Evolutionary conservation across 2,797 vertebrate species (phyloP), one percentile per base, ranked within the genome.

Genomic region (Schizopygopsis pylzovi): DNA sequence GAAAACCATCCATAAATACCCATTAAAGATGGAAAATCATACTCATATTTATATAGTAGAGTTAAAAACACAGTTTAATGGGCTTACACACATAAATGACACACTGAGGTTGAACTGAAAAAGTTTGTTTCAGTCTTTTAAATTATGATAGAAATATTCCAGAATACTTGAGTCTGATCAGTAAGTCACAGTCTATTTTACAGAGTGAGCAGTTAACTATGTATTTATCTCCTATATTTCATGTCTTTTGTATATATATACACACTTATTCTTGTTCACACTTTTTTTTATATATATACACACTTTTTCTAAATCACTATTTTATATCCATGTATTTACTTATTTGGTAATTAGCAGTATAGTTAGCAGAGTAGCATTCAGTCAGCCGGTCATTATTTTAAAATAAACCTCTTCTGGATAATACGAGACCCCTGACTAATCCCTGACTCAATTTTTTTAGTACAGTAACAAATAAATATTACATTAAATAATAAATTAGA

Each of bases 1-100:
- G 43, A 79, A 81, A 81, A 54, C 22, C 47, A 39, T 71, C 12
- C 67, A 82, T 72, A 45, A 79, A 47, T 59, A 33, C 76, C 33
- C 67, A 49, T 54, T 20, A 39, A 13, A 49, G 39, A 72, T 8
- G 54, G 65, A 79, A 76, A 77, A 54, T 41, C 9, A 28, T 28
- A 54, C 61, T 54, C 61, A 65, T 76, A 39, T 84, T 77, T 76
- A 28, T 49, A 33, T 25, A 82, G 45, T 20, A 43, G 33, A 39
- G 47, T 56, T 81, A 45, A 75, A 83, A 83, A 5, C 20, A 0
- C 18, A 22, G 28, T 68, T 39, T 65, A 80, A 67, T 37, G 18
- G 43, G 28, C 45, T 37, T 41, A n/a, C 65, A 81, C 18, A 63
- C 45, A n/a, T 49, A 16, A 75, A 52, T 75, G 70, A 37, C 41